Base-by-base conservation (phyloP, 2,888 invertebrate genomes). In the Zelleria hepariella region DNA sequence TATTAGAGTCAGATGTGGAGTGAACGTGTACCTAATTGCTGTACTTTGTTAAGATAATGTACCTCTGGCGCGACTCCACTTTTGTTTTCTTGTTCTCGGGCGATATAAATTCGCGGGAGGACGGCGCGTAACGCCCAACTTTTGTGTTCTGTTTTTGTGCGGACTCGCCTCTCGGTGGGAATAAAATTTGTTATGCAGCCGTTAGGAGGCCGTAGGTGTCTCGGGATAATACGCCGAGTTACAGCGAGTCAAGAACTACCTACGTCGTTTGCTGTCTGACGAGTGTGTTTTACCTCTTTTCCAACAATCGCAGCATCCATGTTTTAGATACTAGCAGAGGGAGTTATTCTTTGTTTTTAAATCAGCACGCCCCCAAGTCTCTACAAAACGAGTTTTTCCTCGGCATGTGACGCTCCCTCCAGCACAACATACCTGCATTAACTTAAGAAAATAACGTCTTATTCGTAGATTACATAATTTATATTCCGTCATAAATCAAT, bases 11-110 rank as follows among this genome's bases (percentile, higher is more conserved):
- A 87, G 86, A 87, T 87, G 87, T 87, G 83, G 86, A 62, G 62
- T 62, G 52, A 88, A 88, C 87, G 87, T 88, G 88, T 87, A 87
- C 86, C 82, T 87, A 88, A 88, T 87, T 88, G 88, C 87, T 79
- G 83, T 87, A 87, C 88, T 88, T 88, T 88, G 86, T 87, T 86
- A 86, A 87, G 87, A 87, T 87, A 88, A 88, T 88, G 87, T 88
- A 88, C 88, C 88, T 87, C 82, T 82, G 87, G 86, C 85, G 79
- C 82, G 79, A 76, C 80, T 86, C 83, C 82, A 87, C 87, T 87
- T 88, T 87, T 87, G 88, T 87, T 86, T 88, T 86, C 86, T 83
- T 86, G 87, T 86, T 84, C 74, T 78, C 68, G 66, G 69, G 78
- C 79, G 84, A 80, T 86, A 87, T 87, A 88, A 87, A 87, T 87